Percentiles rank a stretch among this genome's conserved stretches.
Evolutionary conservation across 2,888 invertebrate species (phyloP).

Genomic region (Malthinus seriepunctatus): DNA sequence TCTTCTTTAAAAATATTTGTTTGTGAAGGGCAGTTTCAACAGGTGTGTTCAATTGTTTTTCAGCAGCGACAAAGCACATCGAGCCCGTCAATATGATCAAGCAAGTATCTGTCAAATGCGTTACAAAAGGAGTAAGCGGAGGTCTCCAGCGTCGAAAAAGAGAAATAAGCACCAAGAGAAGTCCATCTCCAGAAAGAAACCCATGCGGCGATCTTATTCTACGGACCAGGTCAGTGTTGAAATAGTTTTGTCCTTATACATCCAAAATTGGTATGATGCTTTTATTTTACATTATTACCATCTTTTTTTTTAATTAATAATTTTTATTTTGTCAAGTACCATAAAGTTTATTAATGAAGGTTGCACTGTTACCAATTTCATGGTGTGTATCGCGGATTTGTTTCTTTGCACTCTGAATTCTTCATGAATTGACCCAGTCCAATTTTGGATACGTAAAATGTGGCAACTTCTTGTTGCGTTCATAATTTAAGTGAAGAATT

Average conservation of each 20-base stretch:
- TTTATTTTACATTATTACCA: constrained; percentile 24
- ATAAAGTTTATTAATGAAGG: constrained; percentile 9
- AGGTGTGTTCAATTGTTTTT: constrained; percentile 37
- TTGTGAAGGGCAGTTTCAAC: background rate
- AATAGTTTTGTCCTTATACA: constrained; percentile 14
- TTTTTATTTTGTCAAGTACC: constrained; percentile 10
- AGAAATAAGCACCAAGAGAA: constrained; percentile 68
- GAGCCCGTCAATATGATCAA: constrained; percentile 67
- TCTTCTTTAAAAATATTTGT: too few species aligned
- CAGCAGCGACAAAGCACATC: constrained; percentile 64
- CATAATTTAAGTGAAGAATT: background rate
- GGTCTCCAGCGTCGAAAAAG: constrained; percentile 79
- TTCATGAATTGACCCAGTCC: background rate
- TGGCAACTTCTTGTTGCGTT: background rate
- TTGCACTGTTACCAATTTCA: constrained; percentile 13
- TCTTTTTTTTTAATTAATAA: constrained; percentile 14
- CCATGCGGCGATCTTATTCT: constrained; percentile 56
- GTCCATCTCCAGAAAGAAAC: constrained; percentile 50
- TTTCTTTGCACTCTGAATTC: constrained; percentile 20
- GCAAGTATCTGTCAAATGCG: constrained; percentile 80
- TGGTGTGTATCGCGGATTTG: constrained; percentile 2
- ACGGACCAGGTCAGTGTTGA: constrained; percentile 50
- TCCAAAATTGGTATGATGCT: constrained; percentile 23
- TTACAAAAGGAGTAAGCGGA: constrained; percentile 82
- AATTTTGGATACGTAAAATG: background rate